phyloP scores from a whole-genome alignment of 2,113 vertebrate genomes.

The Muscicapa adusta region DNA sequence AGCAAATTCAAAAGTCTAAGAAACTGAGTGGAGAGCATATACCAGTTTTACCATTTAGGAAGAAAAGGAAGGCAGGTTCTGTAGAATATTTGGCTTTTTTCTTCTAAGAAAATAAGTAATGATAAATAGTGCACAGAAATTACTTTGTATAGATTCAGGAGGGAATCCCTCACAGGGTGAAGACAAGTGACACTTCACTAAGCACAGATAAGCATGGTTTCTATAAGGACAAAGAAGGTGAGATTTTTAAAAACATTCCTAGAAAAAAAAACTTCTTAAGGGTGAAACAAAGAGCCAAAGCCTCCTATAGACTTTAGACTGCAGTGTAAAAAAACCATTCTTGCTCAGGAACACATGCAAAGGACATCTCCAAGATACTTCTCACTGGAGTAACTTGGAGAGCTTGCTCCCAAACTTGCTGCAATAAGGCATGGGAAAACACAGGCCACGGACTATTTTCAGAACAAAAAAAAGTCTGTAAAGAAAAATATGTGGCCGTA shows the following conservation, averaged over 20 bases:
- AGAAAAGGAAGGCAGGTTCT: neutral
- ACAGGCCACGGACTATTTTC: neutral
- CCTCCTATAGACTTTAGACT: neutral
- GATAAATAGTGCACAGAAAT: neutral
- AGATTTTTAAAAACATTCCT: neutral
- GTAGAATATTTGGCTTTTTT: neutral
- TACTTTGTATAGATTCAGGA: neutral
- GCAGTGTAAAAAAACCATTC: accelerated
- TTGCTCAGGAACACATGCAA: neutral
- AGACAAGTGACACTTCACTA: neutral
- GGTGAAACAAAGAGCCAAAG: neutral
- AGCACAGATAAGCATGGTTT: neutral
- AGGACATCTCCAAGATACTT: neutral
- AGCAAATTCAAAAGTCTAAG: neutral
- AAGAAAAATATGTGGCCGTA: neutral
- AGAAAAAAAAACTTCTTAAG: neutral
- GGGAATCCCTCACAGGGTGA: neutral
- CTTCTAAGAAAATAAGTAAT: neutral
- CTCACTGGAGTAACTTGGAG: neutral
- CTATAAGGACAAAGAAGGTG: neutral
- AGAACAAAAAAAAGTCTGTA: neutral
- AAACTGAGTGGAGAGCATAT: neutral
- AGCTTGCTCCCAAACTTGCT: neutral
- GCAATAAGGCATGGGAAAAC: neutral
- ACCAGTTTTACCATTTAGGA: neutral